phyloP scores from a whole-genome alignment of 1,140 invertebrate genomes.

The Drosophila lini region DNA sequence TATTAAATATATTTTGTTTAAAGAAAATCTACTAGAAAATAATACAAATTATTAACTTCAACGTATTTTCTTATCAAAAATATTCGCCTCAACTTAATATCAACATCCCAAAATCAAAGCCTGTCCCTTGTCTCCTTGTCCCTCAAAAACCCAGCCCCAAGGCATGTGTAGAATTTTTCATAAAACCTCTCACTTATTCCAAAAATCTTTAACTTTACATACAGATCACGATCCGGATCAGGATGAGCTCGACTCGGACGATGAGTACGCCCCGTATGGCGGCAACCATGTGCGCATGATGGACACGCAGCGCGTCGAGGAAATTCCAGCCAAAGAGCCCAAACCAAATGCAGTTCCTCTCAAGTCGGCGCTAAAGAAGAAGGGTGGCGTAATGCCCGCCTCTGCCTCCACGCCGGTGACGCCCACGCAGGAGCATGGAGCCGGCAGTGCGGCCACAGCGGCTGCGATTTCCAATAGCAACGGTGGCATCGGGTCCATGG shows the following conservation, averaged over 20 bases:
- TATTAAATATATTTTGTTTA: not conserved
- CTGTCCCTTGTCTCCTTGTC: not conserved
- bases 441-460: slow-evolving; percentile 49
- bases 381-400: slow-evolving; percentile 85
- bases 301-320: slow-evolving; percentile 93
- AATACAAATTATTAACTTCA: not conserved
- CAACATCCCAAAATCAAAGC: not conserved
- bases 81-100: not conserved
- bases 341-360: slow-evolving; percentile 94
- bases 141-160: not conserved
- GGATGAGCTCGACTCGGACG: slow-evolving; percentile 85
- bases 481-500: slow-evolving; percentile 73
- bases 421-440: slow-evolving; percentile 90
- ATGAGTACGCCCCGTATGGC: slow-evolving; percentile 82
- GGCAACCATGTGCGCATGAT: slow-evolving; percentile 87
- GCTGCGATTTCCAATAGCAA: slow-evolving; percentile 73
- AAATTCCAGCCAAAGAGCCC: slow-evolving; percentile 95
- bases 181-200: not conserved
- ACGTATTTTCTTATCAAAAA: not conserved
- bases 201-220: too few species aligned
- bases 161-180: not conserved
- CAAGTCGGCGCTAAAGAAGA: slow-evolving; percentile 96
- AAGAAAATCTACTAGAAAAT: not conserved
- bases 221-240: slow-evolving; percentile 84
- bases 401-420: slow-evolving; percentile 85